These are phyloP conservation scores for Drosophila melanica DNA, from an alignment of 1,140 invertebrate species.

Conservation along the genomic window DNA sequence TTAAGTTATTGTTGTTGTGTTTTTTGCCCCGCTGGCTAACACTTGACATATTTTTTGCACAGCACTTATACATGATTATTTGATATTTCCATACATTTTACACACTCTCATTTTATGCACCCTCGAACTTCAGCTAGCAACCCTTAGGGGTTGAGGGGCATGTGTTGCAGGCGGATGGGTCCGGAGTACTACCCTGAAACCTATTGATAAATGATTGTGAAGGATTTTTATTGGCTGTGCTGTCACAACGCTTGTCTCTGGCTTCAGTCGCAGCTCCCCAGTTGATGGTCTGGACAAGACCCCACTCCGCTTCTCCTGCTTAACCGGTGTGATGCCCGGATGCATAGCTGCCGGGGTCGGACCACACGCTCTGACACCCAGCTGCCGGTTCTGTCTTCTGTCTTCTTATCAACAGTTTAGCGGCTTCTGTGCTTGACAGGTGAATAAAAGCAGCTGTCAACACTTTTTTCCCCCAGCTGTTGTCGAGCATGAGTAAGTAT, in stretches of 20 bases:
- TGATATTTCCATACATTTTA: constrained; percentile 70
- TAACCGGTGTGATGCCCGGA: constrained; percentile 25
- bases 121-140: neutral
- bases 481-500: neutral
- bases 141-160: neutral
- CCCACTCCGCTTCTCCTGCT: constrained; percentile 1
- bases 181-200: constrained; percentile 19
- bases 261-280: constrained; percentile 10
- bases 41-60: constrained; percentile 54
- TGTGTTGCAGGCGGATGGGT: neutral
- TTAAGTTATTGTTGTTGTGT: constrained; percentile 34
- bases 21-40: neutral
- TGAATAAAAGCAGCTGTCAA: constrained; percentile 82
- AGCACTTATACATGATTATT: constrained; percentile 59
- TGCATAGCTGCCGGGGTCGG: constrained; percentile 22
- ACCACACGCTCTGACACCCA: constrained; percentile 56
- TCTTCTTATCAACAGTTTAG: constrained; percentile 77
- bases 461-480: constrained; percentile 57
- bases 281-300: constrained; percentile 23
- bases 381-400: constrained; percentile 45
- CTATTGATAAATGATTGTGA: constrained; percentile 80
- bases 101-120: constrained; percentile 10
- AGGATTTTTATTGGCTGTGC: constrained; percentile 73
- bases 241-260: constrained; percentile 46
- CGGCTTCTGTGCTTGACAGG: constrained; percentile 76